Evolutionary conservation across 2,797 vertebrate genomes (phyloP), one percentile per base, ranked within the genome.

Genomic region (Lemur catta): DNA sequence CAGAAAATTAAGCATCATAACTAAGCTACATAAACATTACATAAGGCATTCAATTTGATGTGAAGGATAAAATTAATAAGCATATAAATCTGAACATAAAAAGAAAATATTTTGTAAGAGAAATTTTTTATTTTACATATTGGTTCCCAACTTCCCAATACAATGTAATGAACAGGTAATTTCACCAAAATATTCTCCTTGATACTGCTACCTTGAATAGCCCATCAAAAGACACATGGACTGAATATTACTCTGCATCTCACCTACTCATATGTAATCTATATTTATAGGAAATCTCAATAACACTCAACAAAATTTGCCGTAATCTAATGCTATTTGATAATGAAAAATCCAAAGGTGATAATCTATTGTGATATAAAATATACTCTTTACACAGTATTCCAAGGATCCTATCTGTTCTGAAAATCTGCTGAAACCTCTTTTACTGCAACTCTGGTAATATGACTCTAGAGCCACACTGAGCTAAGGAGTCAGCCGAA

Each of bases 1-100:
- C 18, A 84, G 24, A 94, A 89, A 92, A 88, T 35, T 69, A 43
- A 85, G 12, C 7, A 89, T 76, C 15, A 24, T 11, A 93, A 72
- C 17, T n/a, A 87, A 85, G 18, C 33, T 28, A 82, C 10, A 13
- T 55, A 35, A 67, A 38, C 61, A 72, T 71, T 92, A 78, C 22
- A 71, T 61, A 50, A 76, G n/a, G 4, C 38, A 84, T 84, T n/a
- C 67, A 50, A 81, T 85, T 91, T 85, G 14, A 71, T 59, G 33
- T 75, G 52, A 94, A 59, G 38, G 28, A 92, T 87, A 43, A 89
- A 75, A 81, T 65, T 52, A 84, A 67, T 4, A 81, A 22, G 3
- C 18, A 33, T 38, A 63, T 35, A 84, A 48, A 82, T 71, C 14
- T 81, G 11, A 80, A 94, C 3, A 71, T 69, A 52, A n/a, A 57